Evolutionary conservation across 2,888 invertebrate species (phyloP), one percentile per base, ranked within the genome.

Genomic region (Suillia variegata): DNA sequence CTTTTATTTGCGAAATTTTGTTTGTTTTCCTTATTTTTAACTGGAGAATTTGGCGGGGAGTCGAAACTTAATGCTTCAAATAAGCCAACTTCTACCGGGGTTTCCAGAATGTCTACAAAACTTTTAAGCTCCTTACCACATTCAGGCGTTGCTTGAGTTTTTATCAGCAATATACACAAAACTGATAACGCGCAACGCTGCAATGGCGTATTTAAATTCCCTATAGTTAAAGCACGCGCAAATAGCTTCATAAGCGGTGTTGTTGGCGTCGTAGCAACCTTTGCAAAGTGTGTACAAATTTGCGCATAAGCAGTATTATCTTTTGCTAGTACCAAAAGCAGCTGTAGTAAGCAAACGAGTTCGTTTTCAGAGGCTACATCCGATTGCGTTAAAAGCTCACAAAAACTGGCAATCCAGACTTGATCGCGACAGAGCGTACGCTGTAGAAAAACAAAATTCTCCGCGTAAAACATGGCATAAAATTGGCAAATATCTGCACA

Each of bases 401-500:
- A 52, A 21, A 67, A 75, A 45, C 62, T 54, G 2, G 54, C 49
- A 1, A 79, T 42, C 38, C 77, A 67, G 1, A 68, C 64, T 1
- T 68, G 66, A 63, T 82, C 81, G 0, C 79, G 76, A n/a, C 76
- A 76, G 3, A 78, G 63, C 2, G 67, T 72, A 2, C 71, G 67
- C 66, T 79, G 71, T 10, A 80, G 61, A 17, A 73, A 74, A 2
- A 59, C 45, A 47, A 74, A 71, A 24, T 77, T 73, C 13, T 65
- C 31, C 8, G 57, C 34, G 56, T 76, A 69, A 51, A 74, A 77
- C n/a, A 74, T 38, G 0, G 71, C 62, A 49, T 80, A 76, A 2
- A 82, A 63, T 31, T 72, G 72, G 54, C 77, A 80, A 38, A 82
- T 76, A 22, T 78, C 74, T 0, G 65, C 71, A 2, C 76, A 67